These are phyloP conservation scores for Parnassius mnemosyne DNA, from an alignment of 2,888 invertebrate species.

Conservation along the genomic window DNA sequence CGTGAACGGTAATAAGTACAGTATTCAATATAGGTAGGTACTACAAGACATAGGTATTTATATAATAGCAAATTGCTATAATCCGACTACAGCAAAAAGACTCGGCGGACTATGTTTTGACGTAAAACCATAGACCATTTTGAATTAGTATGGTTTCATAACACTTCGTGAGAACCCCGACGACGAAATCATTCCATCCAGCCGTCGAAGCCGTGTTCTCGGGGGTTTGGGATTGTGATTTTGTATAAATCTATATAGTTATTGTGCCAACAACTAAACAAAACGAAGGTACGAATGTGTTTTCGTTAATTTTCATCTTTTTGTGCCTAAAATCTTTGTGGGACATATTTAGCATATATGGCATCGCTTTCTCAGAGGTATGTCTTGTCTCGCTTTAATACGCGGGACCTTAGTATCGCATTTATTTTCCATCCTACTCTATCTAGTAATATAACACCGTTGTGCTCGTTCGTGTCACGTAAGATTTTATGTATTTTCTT, in stretches of 20 bases:
- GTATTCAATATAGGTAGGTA: slow-evolving; percentile 8
- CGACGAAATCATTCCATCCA: slow-evolving; percentile 81
- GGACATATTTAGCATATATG: slow-evolving; percentile 74
- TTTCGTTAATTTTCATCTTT: slow-evolving; percentile 45
- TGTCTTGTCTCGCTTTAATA: slow-evolving; percentile 67
- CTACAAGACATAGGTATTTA: slow-evolving; percentile 41
- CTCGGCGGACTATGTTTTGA: slow-evolving; percentile 39
- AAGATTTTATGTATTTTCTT: slow-evolving; percentile 77
- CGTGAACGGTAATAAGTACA: slow-evolving; percentile 34
- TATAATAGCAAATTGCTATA: slow-evolving; percentile 63
- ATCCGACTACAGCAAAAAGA: slow-evolving; percentile 57
- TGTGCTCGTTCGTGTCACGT: slow-evolving; percentile 81
- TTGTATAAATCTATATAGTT: slow-evolving; percentile 70
- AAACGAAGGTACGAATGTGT: slow-evolving; percentile 68
- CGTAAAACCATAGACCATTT: slow-evolving; percentile 46
- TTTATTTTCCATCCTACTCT: slow-evolving; percentile 71
- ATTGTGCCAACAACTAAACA: slow-evolving; percentile 76
- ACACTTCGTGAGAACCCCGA: slow-evolving; percentile 72
- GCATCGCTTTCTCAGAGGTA: slow-evolving; percentile 77
- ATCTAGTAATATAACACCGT: slow-evolving; percentile 80
- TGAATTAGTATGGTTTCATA: slow-evolving; percentile 54
- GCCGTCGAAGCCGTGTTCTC: slow-evolving; percentile 80
- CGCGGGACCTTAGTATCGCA: slow-evolving; percentile 61
- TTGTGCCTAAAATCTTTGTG: slow-evolving; percentile 52
- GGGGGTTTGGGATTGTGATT: slow-evolving; percentile 78